phyloP scores from a whole-genome alignment of 1,140 invertebrate species.

The Nasonia giraulti region DNA sequence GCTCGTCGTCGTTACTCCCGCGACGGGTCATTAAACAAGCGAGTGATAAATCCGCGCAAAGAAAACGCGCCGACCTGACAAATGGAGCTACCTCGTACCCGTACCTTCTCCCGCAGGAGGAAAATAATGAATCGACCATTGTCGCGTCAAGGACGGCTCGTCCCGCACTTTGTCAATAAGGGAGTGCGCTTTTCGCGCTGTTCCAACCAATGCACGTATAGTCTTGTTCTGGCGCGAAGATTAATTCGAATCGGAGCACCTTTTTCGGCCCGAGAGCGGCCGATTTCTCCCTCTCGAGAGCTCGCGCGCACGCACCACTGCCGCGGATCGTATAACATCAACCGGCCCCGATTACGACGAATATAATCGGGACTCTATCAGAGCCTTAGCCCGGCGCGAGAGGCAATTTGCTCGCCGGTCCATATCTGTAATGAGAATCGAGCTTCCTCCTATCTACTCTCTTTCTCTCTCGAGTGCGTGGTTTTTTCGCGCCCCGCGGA shows the following conservation, averaged over 20 bases:
- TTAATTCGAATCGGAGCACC: background rate
- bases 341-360: background rate
- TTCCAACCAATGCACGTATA: background rate
- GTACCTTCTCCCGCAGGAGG: constrained; percentile 46
- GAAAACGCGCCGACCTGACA: background rate
- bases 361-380: constrained; percentile 23
- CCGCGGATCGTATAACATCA: background rate
- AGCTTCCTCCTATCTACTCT: constrained; percentile 15
- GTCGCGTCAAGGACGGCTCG: constrained; percentile 55
- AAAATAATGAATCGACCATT: constrained; percentile 62
- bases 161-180: background rate
- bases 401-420: constrained; percentile 51
- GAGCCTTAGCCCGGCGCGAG: background rate
- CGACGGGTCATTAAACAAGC: background rate
- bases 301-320: too few relatives aligned
- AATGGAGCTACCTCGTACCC: constrained; percentile 1
- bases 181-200: background rate
- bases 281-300: background rate
- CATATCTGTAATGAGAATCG: constrained; percentile 65
- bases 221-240: background rate
- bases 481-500: background rate
- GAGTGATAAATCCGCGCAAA: background rate
- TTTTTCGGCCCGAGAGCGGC: background rate
- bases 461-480: background rate
- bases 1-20: background rate